phyloP scores from a whole-genome alignment of 2,888 invertebrate species.

The Sthenelais limicola region DNA sequence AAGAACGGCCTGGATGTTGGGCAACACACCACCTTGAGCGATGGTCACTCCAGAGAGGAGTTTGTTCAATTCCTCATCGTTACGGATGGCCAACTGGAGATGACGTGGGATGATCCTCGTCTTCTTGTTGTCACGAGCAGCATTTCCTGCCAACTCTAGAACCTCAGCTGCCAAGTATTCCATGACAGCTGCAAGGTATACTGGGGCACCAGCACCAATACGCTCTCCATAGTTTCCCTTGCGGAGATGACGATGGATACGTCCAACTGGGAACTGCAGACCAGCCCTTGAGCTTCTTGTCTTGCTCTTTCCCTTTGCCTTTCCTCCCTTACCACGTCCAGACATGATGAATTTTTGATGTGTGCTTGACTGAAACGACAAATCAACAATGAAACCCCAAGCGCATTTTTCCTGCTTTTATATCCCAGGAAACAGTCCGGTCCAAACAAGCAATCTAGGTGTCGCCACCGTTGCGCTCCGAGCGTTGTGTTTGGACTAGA shows the following conservation, averaged over 20 bases:
- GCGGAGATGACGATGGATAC: slow-evolving; percentile 70
- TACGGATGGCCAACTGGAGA: slow-evolving; percentile 84
- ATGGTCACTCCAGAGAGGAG: slow-evolving; percentile 85
- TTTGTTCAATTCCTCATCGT: slow-evolving; percentile 87
- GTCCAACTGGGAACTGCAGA: slow-evolving; percentile 71
- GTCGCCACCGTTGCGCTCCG: background rate
- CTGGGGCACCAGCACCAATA: slow-evolving; percentile 71
- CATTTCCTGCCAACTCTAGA: slow-evolving; percentile 74
- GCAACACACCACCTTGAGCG: slow-evolving; percentile 88
- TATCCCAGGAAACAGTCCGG: background rate
- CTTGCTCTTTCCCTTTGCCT: slow-evolving; percentile 69
- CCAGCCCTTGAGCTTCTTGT: slow-evolving; percentile 70
- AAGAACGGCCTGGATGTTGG: slow-evolving; percentile 83
- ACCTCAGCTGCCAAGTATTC: slow-evolving; percentile 78
- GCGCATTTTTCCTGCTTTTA: background rate
- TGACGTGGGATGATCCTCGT: slow-evolving; percentile 84
- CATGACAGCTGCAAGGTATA: slow-evolving; percentile 72
- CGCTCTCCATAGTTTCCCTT: slow-evolving; percentile 72
- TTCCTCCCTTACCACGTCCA: slow-evolving; percentile 72
- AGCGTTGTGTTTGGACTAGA: slow-evolving; percentile 7
- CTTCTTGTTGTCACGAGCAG: slow-evolving; percentile 77
- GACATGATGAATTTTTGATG: slow-evolving; percentile 17
- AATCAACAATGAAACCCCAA: background rate
- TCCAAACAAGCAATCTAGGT: slow-evolving; percentile 2
- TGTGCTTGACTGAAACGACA: background rate